Evolutionary conservation across 2,888 invertebrate species (phyloP).

Genomic region (Zygogramma bicolorata): DNA sequence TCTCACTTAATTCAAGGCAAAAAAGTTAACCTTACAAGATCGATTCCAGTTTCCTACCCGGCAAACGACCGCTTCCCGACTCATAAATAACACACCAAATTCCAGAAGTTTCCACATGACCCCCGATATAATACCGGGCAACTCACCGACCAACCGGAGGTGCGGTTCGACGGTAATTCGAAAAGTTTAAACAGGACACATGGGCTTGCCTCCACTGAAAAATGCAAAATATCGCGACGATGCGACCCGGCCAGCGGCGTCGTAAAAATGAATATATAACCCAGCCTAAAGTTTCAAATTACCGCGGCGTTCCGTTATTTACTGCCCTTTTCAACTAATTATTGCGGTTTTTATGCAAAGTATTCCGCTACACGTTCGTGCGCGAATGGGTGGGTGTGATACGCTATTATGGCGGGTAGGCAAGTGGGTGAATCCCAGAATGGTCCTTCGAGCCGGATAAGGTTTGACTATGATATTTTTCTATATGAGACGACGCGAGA

Average conservation of each 20-base stretch:
- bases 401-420: background rate
- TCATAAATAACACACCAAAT: background rate
- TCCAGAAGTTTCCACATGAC: constrained; percentile 5
- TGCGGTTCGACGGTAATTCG: constrained; percentile 28
- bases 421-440: background rate
- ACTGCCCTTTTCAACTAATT: constrained; percentile 17
- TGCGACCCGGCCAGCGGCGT: constrained; percentile 21
- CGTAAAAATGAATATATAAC: constrained; percentile 35
- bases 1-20: no score
- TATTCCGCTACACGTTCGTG: background rate
- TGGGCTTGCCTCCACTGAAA: constrained; percentile 33
- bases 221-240: constrained; percentile 36
- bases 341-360: background rate
- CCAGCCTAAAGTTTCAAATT: constrained; percentile 37
- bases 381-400: background rate
- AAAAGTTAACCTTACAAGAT: no score
- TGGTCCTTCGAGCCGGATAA: background rate
- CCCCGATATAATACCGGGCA: background rate
- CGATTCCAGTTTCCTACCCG: no score
- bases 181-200: constrained; percentile 39
- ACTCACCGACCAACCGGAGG: background rate
- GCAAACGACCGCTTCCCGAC: background rate
- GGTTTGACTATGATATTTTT: no score
- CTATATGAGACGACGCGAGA: no score
- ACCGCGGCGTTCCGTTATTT: constrained; percentile 26